Percentiles rank a stretch among this genome's conserved stretches.
Conservation (phyloP, 2,113 vertebrate genomes). For the Excalfactoria chinensis region DNA sequence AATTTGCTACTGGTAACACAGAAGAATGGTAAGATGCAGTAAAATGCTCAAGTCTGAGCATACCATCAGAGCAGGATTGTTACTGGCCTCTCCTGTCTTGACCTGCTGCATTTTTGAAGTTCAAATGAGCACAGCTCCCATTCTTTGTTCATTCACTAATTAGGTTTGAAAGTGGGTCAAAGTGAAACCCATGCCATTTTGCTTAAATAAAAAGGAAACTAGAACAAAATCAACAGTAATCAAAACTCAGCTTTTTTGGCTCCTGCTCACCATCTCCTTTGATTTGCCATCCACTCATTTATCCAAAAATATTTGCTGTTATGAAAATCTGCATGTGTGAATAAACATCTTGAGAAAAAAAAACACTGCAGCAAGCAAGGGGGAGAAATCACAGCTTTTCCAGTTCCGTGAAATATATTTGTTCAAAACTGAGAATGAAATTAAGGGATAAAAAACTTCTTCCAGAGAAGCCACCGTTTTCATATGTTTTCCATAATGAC, state of each 20-base stretch:
- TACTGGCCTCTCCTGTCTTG: background rate
- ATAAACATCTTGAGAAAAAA: background rate
- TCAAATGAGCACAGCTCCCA: background rate
- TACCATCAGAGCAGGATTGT: background rate
- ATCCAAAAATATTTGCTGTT: background rate
- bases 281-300: background rate
- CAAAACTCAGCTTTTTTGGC: background rate
- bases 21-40: background rate
- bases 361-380: background rate
- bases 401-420: background rate
- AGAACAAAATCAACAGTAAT: fast-evolving
- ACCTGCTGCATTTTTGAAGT: background rate
- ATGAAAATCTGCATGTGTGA: background rate
- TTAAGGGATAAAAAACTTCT: background rate
- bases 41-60: background rate
- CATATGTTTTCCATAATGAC: fast-evolving
- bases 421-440: background rate
- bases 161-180: conserved; percentile 10
- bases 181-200: background rate
- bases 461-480: background rate
- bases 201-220: background rate
- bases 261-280: background rate
- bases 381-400: background rate
- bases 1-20: background rate
- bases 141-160: background rate